Conservation (phyloP, 2,113 vertebrate genomes). For the Stigmatopora argus region DNA sequence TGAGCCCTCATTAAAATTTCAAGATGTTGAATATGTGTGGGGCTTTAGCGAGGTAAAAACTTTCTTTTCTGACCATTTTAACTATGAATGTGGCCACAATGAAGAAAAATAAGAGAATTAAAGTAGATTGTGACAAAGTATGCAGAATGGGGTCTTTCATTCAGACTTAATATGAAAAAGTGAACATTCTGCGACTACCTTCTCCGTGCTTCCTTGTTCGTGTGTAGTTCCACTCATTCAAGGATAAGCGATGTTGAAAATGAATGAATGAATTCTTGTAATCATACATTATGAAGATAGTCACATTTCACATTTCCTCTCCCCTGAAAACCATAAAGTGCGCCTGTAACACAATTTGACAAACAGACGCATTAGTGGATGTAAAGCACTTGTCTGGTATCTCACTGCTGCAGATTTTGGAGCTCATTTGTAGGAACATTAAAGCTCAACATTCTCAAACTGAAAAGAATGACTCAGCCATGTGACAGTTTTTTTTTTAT, state of each 20-base stretch:
- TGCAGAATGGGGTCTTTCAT: constrained; percentile 22
- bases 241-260: constrained; percentile 29
- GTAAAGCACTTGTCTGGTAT: constrained; percentile 39
- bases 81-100: constrained; percentile 23
- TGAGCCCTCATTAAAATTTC: constrained; percentile 55
- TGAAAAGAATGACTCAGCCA: constrained; percentile 40
- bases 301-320: constrained; percentile 17
- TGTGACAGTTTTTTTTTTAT: constrained; percentile 65
- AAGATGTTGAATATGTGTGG: constrained; percentile 45
- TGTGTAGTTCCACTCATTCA: constrained; percentile 25
- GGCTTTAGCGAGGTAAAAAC: constrained; percentile 20
- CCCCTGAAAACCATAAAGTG: neutral
- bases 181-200: constrained; percentile 30
- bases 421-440: constrained; percentile 68
- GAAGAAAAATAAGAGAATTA: constrained; percentile 25
- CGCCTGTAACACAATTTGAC: constrained; percentile 7
- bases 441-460: constrained; percentile 51
- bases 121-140: constrained; percentile 41
- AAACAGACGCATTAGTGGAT: constrained; percentile 14
- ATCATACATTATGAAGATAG: constrained; percentile 35
- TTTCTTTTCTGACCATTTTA: constrained; percentile 24
- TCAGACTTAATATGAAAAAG: constrained; percentile 36
- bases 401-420: constrained; percentile 59
- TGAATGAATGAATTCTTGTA: constrained; percentile 13
- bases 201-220: constrained; percentile 31